Conservation (phyloP, 2,888 invertebrate genomes). For the Sericinus montela region DNA sequence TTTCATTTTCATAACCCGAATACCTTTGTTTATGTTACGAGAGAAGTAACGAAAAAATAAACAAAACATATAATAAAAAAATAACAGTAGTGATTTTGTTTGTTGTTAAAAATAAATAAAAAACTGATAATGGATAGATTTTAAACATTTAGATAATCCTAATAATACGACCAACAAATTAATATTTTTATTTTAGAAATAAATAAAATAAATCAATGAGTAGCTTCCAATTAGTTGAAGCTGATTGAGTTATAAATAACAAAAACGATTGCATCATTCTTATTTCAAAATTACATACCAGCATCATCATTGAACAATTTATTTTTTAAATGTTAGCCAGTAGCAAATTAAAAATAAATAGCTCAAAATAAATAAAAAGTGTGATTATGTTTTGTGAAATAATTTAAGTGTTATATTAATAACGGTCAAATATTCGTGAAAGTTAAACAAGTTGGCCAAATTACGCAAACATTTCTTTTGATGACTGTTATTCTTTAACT, state of each 20-base stretch:
- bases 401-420: neutral
- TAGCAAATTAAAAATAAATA: no score
- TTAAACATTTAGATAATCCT: constrained; percentile 7
- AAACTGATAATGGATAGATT: neutral
- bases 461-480: neutral
- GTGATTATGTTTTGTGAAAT: neutral
- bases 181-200: constrained; percentile 11
- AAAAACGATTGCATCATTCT: neutral
- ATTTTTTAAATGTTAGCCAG: no score
- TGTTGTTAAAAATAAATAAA: constrained; percentile 3
- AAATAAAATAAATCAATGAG: constrained; percentile 6
- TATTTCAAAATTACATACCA: no score
- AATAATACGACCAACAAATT: constrained; percentile 14
- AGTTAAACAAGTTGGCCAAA: neutral
- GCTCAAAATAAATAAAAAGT: no score
- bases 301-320: no score
- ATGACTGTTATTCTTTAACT: neutral
- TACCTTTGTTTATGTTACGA: no score
- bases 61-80: neutral
- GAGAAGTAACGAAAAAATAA: no score
- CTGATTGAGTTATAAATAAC: constrained; percentile 8
- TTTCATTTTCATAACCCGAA: no score
- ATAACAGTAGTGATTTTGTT: constrained; percentile 9
- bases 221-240: constrained; percentile 9
- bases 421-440: neutral